phyloP scores from a whole-genome alignment of 2,888 invertebrate genomes.

The Aspidiotus rigidus region DNA sequence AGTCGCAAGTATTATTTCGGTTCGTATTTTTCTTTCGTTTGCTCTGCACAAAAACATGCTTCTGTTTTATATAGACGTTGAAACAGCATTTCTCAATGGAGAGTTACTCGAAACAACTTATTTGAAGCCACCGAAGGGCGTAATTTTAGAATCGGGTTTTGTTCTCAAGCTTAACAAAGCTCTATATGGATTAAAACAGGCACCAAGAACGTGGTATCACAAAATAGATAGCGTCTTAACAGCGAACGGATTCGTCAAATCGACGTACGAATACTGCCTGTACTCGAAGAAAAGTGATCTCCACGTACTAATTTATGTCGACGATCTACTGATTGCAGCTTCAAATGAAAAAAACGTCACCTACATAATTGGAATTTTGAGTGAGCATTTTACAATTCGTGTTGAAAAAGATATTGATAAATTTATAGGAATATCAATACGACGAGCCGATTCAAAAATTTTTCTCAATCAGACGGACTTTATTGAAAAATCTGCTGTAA shows the following conservation, averaged over 20 bases:
- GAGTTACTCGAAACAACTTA: neutral
- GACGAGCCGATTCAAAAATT: too few relatives aligned
- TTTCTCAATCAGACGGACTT: too few relatives aligned
- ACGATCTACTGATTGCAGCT: too few relatives aligned
- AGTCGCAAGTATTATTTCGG: neutral
- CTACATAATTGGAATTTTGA: too few relatives aligned
- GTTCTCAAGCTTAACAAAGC: neutral
- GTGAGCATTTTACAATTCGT: too few relatives aligned
- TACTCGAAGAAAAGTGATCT: too few relatives aligned
- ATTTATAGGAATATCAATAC: too few relatives aligned
- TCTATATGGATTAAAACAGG: neutral
- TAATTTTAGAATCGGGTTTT: neutral
- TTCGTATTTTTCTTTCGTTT: slow-evolving; percentile 9
- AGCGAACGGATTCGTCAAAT: neutral
- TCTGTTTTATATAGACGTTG: neutral
- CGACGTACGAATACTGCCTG: neutral
- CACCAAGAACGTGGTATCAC: neutral
- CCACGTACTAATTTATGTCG: too few relatives aligned
- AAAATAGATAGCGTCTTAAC: neutral
- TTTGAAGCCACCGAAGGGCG: neutral
- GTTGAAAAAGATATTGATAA: too few relatives aligned
- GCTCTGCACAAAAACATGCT: neutral
- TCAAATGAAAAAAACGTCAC: too few relatives aligned
- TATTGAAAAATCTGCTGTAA: too few relatives aligned
- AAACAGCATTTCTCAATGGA: neutral